phyloP scores from a whole-genome alignment of 2,888 invertebrate species.

The Agonum fuliginosum region DNA sequence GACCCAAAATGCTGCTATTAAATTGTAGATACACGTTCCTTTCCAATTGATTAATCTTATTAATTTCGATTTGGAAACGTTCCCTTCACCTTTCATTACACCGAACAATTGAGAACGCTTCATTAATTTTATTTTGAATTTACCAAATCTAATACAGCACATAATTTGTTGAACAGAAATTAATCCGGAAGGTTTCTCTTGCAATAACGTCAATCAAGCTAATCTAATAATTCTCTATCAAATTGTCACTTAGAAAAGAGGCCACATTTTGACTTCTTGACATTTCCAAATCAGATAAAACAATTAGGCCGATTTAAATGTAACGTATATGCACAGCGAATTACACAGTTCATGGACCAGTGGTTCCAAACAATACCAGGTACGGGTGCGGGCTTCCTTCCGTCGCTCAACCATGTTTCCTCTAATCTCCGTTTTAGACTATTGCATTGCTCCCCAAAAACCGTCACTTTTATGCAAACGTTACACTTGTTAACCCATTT shows the following conservation, averaged over 20 bases:
- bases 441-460: constrained; percentile 18
- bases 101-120: not conserved
- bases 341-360: constrained; percentile 54
- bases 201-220: constrained; percentile 21
- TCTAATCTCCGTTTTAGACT: constrained; percentile 13
- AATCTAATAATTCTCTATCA: constrained; percentile 41
- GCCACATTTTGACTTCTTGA: constrained; percentile 58
- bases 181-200: not conserved
- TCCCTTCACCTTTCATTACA: constrained; percentile 21
- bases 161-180: not conserved
- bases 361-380: constrained; percentile 39
- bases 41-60: constrained; percentile 14
- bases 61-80: constrained; percentile 10
- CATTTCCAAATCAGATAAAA: constrained; percentile 56
- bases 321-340: constrained; percentile 55
- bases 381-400: constrained; percentile 55
- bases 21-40: not conserved
- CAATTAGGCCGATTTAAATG: constrained; percentile 51
- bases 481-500: constrained; percentile 45
- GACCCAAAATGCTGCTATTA: constrained; percentile 5
- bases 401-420: constrained; percentile 51
- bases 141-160: not conserved
- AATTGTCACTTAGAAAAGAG: constrained; percentile 43
- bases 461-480: constrained; percentile 1
- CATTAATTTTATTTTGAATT: not conserved